These are phyloP conservation scores for Folsomia candida DNA, from an alignment of 2,888 invertebrate genomes.

Conservation along the genomic window DNA sequence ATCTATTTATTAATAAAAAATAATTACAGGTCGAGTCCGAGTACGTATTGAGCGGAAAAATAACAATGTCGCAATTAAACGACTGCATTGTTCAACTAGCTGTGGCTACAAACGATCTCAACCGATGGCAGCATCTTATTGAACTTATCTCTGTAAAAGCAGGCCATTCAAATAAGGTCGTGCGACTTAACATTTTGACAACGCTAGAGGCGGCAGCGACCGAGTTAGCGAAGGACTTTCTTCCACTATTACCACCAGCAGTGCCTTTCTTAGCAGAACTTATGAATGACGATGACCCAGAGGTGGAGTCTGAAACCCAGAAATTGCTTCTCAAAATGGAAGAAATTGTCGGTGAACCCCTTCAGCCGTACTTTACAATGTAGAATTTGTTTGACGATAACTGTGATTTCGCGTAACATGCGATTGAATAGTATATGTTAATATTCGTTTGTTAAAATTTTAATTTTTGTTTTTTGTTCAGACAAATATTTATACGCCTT, in stretches of 20 bases:
- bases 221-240: conserved; percentile 83
- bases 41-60: conserved; percentile 29
- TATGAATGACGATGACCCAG: conserved; percentile 82
- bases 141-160: conserved; percentile 87
- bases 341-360: conserved; percentile 80
- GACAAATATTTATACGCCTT: not conserved
- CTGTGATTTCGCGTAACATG: too few relatives aligned
- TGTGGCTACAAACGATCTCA: conserved; percentile 77
- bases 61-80: conserved; percentile 35
- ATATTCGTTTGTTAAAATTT: not conserved
- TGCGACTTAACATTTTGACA: conserved; percentile 68
- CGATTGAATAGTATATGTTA: too few relatives aligned
- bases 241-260: conserved; percentile 84
- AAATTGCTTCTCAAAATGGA: conserved; percentile 80
- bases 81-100: conserved; percentile 60
- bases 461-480: not conserved
- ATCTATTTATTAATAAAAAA: conserved; percentile 3
- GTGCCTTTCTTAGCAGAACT: conserved; percentile 91
- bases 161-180: conserved; percentile 56
- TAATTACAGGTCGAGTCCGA: conserved; percentile 45
- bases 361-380: conserved; percentile 63
- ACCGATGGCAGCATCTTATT: conserved; percentile 84
- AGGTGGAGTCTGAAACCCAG: conserved; percentile 76
- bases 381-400: conserved; percentile 5
- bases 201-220: conserved; percentile 74